A percentile compares a stretch with the other conserved stretches of the same genome.
These are phyloP conservation scores for Itoplectis maculator DNA, from an alignment of 2,888 invertebrate species.

Conservation along the genomic window DNA sequence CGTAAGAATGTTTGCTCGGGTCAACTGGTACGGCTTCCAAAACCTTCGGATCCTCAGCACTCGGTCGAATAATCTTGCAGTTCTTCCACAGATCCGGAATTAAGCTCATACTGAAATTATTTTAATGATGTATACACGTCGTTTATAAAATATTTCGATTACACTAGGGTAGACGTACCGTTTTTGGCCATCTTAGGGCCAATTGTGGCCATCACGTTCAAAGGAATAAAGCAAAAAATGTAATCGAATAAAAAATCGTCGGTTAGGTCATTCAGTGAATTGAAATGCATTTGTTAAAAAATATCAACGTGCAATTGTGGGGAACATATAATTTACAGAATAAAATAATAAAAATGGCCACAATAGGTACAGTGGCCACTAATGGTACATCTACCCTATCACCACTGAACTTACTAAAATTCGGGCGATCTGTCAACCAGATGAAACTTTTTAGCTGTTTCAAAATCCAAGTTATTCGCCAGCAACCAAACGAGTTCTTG, in stretches of 20 bases:
- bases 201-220: too few relatives aligned
- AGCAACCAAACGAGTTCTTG: conserved; percentile 92
- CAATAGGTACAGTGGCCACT: too few relatives aligned
- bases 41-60: conserved; percentile 85
- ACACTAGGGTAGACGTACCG: too few relatives aligned
- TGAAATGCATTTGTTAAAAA: too few relatives aligned
- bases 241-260: too few relatives aligned
- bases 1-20: conserved; percentile 87
- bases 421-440: conserved; percentile 21
- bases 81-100: conserved; percentile 42
- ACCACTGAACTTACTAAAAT: conserved; percentile 26
- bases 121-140: neutral
- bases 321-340: too few relatives aligned
- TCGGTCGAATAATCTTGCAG: conserved; percentile 70
- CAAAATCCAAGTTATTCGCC: conserved; percentile 89
- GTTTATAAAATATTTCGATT: neutral
- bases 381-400: too few relatives aligned
- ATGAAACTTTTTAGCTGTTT: conserved; percentile 84
- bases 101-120: conserved; percentile 44
- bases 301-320: too few relatives aligned
- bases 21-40: conserved; percentile 83
- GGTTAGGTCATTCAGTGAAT: too few relatives aligned
- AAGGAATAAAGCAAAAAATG: too few relatives aligned
- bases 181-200: too few relatives aligned
- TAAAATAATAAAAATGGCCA: too few relatives aligned